Base-by-base conservation (phyloP, 2,888 invertebrate species). In the Drosophila subsilvestris region DNA sequence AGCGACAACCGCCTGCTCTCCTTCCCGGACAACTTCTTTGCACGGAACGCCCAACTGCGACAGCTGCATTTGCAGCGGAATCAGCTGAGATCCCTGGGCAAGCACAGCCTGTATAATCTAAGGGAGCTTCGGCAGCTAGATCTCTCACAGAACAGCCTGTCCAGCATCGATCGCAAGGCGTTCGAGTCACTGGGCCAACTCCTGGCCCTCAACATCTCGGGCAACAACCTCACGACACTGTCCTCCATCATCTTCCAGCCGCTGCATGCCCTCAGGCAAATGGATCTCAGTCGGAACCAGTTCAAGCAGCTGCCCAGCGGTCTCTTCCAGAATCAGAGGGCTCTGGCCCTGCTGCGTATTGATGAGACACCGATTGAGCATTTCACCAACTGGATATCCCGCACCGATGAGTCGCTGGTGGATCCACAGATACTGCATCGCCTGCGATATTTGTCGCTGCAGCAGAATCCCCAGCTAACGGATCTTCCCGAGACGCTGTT, bases 21-120 rank as follows among this genome's bases (percentile, higher is more conserved):
- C 53, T 94, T 97, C 90, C 94, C 95, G 84, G 96, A 96, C 91
- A 95, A 96, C 92, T 96, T 95, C 90, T 97, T 97, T 93, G 94
- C 94, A 88, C 94, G 94, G 76, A 97, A 97, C 65, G 81, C 73
- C 17, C 87, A 90, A 62, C 71, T 92, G 20, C 81, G 85, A 0
- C 87, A 89, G 32, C 57, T 91, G 53, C 77, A 79, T 20, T 58
- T 90, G 71, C 90, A 90, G 53, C 73, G 76, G 32, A 91, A 91
- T 69, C 80, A 85, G n/a, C 55, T 91, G 18, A 86, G 89, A 62
- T 78, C 80, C 10, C 81, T 91, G 17, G 90, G 90, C 66, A 89
- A 87, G 57, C 95, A 95, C 89, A 94, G 96, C 84, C 95, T 97
- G 91, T 95, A 95, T 89, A 96, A 96, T 82, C 93, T 97, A 72